These are phyloP conservation scores for Austrofundulus limnaeus DNA, from an alignment of 2,113 vertebrate species.

Conservation along the genomic window DNA sequence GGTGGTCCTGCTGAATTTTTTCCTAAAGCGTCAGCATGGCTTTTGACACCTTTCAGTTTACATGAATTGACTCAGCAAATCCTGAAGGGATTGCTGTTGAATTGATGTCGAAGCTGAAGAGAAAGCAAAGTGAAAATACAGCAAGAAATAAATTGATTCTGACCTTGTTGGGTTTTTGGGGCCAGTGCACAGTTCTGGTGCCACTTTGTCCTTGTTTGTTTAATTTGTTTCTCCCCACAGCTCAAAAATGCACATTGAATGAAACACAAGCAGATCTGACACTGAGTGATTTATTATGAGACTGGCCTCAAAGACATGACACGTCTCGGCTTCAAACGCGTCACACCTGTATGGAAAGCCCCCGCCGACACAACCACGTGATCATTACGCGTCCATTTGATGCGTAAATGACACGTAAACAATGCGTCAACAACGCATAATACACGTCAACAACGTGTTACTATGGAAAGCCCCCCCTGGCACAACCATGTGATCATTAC, in stretches of 20 bases:
- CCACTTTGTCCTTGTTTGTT: constrained; percentile 16
- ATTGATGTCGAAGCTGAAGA: not conserved
- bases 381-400: too few species aligned
- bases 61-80: not conserved
- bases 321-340: too few species aligned
- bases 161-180: constrained; percentile 26
- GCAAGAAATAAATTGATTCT: constrained; percentile 18
- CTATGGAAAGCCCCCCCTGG: too few species aligned
- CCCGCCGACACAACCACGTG: too few species aligned
- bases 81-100: not conserved
- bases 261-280: constrained; percentile 24
- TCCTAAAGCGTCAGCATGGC: not conserved
- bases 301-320: not conserved
- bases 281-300: not conserved
- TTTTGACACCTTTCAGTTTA: not conserved
- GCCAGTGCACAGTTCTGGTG: constrained; percentile 31
- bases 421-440: too few species aligned
- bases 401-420: too few species aligned
- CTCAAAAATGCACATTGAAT: constrained; percentile 23
- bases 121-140: not conserved
- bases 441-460: too few species aligned
- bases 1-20: not conserved
- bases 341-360: too few species aligned
- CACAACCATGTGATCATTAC: too few species aligned
- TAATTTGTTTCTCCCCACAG: constrained; percentile 4